Percentiles rank a stretch among this genome's conserved stretches.
These are phyloP conservation scores for Tragelaphus imberbis DNA, from an alignment of 2,113 vertebrate genomes.

Conservation along the genomic window DNA sequence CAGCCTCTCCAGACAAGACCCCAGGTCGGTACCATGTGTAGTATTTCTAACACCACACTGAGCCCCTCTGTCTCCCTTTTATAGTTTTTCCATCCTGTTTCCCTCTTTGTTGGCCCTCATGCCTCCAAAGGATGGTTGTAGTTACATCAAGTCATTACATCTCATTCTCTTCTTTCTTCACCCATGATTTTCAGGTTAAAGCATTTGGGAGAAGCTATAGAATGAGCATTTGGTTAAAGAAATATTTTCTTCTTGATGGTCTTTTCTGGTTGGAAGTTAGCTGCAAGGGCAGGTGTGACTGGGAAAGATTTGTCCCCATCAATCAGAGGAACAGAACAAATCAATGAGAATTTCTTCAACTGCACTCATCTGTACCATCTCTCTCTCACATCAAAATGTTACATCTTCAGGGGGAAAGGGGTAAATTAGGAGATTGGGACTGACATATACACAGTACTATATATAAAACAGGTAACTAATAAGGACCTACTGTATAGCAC, in stretches of 20 bases:
- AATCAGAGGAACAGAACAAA: background rate
- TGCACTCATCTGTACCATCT: background rate
- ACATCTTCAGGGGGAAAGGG: background rate
- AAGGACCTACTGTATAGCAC: background rate
- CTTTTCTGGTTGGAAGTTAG: background rate
- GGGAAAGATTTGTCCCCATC: background rate
- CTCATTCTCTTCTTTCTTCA: background rate
- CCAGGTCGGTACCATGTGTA: accelerated
- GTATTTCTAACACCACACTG: background rate
- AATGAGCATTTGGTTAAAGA: background rate
- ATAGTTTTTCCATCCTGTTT: background rate
- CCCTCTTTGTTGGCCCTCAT: background rate
- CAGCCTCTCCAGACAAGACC: background rate
- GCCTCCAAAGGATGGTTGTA: background rate
- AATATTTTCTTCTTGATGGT: background rate
- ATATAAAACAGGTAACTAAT: background rate
- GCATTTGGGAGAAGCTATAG: too few relatives aligned
- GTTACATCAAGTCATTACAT: background rate
- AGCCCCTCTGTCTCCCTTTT: background rate
- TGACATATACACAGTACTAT: background rate
- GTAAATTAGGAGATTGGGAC: background rate
- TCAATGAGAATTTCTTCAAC: background rate
- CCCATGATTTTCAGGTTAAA: background rate
- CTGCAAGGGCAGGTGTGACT: background rate
- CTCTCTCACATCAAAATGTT: background rate